Percentiles rank a stretch among this genome's conserved stretches.
Evolutionary conservation across 2,888 invertebrate genomes (phyloP).

Genomic region (Psylliodes chrysocephalus): DNA sequence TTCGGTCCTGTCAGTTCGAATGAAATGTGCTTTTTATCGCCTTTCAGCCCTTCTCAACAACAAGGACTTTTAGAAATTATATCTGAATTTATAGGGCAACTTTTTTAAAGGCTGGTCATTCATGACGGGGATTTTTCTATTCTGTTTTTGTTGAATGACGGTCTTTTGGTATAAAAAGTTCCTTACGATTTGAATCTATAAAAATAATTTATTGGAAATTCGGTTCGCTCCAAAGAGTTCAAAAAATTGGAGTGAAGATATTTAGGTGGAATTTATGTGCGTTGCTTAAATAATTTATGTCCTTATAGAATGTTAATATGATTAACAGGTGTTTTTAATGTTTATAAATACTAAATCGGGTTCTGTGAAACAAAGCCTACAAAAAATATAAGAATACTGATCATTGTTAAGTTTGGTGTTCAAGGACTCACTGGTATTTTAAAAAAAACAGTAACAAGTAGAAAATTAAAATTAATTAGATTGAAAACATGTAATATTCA

Average conservation of each 20-base stretch:
- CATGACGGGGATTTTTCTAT: slow-evolving; percentile 19
- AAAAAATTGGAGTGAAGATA: neutral
- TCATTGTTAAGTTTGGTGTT: too few relatives aligned
- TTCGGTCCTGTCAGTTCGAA: slow-evolving; percentile 45
- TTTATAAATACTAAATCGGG: too few relatives aligned
- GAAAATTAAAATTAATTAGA: too few relatives aligned
- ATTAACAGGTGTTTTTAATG: too few relatives aligned
- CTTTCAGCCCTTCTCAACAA: slow-evolving; percentile 42
- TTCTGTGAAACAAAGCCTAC: too few relatives aligned
- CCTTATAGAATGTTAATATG: too few relatives aligned
- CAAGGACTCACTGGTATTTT: too few relatives aligned
- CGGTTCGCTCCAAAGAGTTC: slow-evolving; percentile 7
- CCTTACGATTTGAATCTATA: slow-evolving; percentile 1
- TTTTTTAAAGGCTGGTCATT: slow-evolving; percentile 37
- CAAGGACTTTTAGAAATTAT: slow-evolving; percentile 39
- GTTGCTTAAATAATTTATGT: neutral
- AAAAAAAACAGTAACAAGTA: too few relatives aligned
- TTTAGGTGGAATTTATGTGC: neutral
- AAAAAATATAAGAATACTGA: too few relatives aligned
- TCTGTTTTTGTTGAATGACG: slow-evolving; percentile 15
- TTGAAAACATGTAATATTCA: too few relatives aligned
- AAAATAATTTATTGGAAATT: slow-evolving; percentile 21
- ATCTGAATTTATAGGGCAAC: slow-evolving; percentile 43
- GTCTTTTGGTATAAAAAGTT: slow-evolving; percentile 3
- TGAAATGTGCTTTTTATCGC: slow-evolving; percentile 48